Evolutionary conservation across 2,888 invertebrate genomes (phyloP).

Genomic region (Phalera bucephala): DNA sequence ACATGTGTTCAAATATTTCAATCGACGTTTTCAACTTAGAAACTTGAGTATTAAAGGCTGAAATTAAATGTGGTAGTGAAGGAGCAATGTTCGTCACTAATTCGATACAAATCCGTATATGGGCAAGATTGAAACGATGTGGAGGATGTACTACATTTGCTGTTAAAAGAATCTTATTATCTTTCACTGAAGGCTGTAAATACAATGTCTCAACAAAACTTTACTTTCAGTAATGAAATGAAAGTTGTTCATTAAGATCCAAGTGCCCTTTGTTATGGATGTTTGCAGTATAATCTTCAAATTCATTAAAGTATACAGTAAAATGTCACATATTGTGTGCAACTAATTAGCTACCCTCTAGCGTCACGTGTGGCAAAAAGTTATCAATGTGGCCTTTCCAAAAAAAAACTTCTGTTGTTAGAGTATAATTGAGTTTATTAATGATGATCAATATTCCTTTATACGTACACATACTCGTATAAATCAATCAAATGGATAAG

Average conservation of each 20-base stretch:
- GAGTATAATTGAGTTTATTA: too few species aligned
- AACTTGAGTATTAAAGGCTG: background rate
- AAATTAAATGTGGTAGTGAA: conserved; percentile 4
- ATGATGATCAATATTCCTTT: too few species aligned
- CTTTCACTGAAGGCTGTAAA: too few species aligned
- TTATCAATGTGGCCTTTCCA: too few species aligned
- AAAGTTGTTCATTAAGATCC: conserved; percentile 19
- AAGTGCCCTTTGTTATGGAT: conserved; percentile 19
- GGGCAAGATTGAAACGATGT: conserved; percentile 12
- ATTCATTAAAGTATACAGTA: background rate
- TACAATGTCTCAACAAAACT: too few species aligned
- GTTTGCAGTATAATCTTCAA: conserved; percentile 12
- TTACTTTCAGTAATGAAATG: conserved; percentile 1
- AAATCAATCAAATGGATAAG: too few species aligned
- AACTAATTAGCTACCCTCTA: conserved; percentile 1
- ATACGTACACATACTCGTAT: too few species aligned
- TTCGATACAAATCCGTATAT: conserved; percentile 10
- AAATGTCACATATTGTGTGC: background rate
- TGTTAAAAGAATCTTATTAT: too few species aligned
- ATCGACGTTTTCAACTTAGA: conserved; percentile 3
- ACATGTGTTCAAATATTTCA: conserved; percentile 4
- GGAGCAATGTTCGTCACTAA: conserved; percentile 2
- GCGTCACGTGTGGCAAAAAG: conserved; percentile 4
- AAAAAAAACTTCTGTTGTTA: too few species aligned
- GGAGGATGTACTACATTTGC: too few species aligned